Evolutionary conservation across 2,113 vertebrate species (phyloP).

Genomic region (Spea multiplicata): DNA sequence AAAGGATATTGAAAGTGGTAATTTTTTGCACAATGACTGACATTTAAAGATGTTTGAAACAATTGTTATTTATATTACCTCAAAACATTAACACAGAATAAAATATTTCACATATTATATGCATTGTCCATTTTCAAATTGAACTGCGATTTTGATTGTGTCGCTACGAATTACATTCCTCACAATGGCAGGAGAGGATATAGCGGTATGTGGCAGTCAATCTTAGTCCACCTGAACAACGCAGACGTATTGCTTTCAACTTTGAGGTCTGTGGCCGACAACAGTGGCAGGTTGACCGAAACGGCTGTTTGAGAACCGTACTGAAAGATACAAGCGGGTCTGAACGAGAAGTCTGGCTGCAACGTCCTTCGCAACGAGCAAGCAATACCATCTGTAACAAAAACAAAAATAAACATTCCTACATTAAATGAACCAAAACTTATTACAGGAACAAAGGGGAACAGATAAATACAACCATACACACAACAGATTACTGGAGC

Average conservation of each 20-base stretch:
- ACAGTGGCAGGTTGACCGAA: constrained; percentile 90
- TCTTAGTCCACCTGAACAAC: constrained; percentile 84
- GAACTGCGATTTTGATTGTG: fast-evolving
- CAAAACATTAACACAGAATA: constrained; percentile 23
- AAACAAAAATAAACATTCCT: too few relatives aligned
- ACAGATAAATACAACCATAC: too few relatives aligned
- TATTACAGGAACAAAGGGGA: too few relatives aligned
- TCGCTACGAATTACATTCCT: constrained; percentile 86
- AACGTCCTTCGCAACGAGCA: constrained; percentile 92
- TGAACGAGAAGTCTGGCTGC: constrained; percentile 86
- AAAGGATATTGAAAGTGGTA: constrained; percentile 1
- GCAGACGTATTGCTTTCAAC: constrained; percentile 89
- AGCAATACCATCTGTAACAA: constrained; percentile 86
- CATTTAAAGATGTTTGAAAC: background rate
- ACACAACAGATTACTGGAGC: too few relatives aligned
- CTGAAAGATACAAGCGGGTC: constrained; percentile 96
- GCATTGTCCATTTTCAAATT: constrained; percentile 5
- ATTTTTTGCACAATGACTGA: constrained; percentile 15
- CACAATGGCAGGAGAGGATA: constrained; percentile 94
- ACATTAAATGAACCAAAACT: too few relatives aligned
- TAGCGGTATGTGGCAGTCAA: constrained; percentile 96
- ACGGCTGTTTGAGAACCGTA: constrained; percentile 90
- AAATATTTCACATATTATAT: constrained; percentile 33
- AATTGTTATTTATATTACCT: constrained; percentile 13
- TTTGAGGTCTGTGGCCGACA: constrained; percentile 96